Evolutionary conservation across 2,888 invertebrate species (phyloP).

Genomic region (Dicranocentrus wangi): DNA sequence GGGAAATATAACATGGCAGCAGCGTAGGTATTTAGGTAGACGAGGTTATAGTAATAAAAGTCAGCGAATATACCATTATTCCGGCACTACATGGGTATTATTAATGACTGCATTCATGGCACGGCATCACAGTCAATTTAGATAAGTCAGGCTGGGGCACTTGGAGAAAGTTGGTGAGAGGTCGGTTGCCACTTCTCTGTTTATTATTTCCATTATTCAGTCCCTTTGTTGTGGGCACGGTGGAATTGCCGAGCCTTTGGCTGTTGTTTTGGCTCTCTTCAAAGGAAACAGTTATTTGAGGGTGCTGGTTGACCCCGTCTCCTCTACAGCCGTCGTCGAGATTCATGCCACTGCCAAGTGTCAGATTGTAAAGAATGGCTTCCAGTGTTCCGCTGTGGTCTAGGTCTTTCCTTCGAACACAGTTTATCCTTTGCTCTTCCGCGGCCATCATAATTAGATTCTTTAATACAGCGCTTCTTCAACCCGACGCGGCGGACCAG

Average conservation of each 20-base stretch:
- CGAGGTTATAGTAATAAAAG: conserved; percentile 20
- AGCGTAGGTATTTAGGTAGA: not conserved
- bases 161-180: conserved; percentile 60
- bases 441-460: conserved; percentile 70
- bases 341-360: conserved; percentile 55
- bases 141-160: conserved; percentile 68
- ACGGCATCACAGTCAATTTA: conserved; percentile 68
- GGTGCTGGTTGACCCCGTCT: conserved; percentile 62
- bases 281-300: conserved; percentile 63
- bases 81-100: not conserved
- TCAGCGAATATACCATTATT: conserved; percentile 16
- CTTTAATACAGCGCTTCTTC: conserved; percentile 14
- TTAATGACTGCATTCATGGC: conserved; percentile 60
- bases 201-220: conserved; percentile 54
- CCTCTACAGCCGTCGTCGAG: conserved; percentile 62
- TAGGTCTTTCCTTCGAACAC: conserved; percentile 59
- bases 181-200: conserved; percentile 38
- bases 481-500: not conserved
- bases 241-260: not conserved
- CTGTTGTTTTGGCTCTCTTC: conserved; percentile 32
- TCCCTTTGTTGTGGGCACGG: conserved; percentile 45
- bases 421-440: conserved; percentile 67
- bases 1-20: too few relatives aligned
- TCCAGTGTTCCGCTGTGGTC: conserved; percentile 66
- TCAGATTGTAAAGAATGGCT: conserved; percentile 68